These are phyloP conservation scores for Gymnoscopelus braueri DNA, from an alignment of 2,797 vertebrate genomes.

Conservation along the genomic window DNA sequence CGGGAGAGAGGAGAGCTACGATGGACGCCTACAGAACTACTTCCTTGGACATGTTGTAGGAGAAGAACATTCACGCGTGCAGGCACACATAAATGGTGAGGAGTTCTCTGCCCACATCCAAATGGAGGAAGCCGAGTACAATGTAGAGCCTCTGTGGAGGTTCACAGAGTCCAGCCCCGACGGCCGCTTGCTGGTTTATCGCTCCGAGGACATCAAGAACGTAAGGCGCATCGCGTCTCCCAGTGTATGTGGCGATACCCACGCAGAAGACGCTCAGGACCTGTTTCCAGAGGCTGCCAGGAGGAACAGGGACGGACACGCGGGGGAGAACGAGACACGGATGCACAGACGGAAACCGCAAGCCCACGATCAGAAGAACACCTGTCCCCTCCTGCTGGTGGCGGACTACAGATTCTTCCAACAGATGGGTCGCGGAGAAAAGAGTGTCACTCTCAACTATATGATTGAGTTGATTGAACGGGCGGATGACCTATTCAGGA, in stretches of 20 bases:
- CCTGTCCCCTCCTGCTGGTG: conserved; percentile 93
- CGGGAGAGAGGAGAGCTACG: conserved; percentile 83
- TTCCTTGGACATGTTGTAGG: conserved; percentile 95
- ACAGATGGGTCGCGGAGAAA: conserved; percentile 93
- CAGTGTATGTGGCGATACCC: conserved; percentile 93
- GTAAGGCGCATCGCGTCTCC: conserved; percentile 89
- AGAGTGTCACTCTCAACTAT: conserved; percentile 97
- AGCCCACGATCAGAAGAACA: conserved; percentile 86
- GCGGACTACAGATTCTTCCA: conserved; percentile 96
- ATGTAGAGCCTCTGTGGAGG: conserved; percentile 97
- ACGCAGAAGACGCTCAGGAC: conserved; percentile 67
- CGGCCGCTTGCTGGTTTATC: conserved; percentile 90
- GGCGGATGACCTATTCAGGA: conserved; percentile 97
- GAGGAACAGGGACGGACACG: conserved; percentile 36
- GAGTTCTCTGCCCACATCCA: conserved; percentile 94
- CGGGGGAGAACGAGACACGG: conserved; percentile 15
- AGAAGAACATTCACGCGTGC: conserved; percentile 93
- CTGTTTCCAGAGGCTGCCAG: conserved; percentile 79
- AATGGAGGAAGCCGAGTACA: conserved; percentile 91
- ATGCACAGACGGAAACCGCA: conserved; percentile 82
- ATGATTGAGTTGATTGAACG: conserved; percentile 97
- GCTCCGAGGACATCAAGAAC: conserved; percentile 93
- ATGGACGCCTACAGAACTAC: conserved; percentile 90
- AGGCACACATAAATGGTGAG: conserved; percentile 93
- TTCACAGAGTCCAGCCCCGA: conserved; percentile 85